Base-by-base conservation (phyloP, 2,888 invertebrate genomes). In the Atrina japonica region DNA sequence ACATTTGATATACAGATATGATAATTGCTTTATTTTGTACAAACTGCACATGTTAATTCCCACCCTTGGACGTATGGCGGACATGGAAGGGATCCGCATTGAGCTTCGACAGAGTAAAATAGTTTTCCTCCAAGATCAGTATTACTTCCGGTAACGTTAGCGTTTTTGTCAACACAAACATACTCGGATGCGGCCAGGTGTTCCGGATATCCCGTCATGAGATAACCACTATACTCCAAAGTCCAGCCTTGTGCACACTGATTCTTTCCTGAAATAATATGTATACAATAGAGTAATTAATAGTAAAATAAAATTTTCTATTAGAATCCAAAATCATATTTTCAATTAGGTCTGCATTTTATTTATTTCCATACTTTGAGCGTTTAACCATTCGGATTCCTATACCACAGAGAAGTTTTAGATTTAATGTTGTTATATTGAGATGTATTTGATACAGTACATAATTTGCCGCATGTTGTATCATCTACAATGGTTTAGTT, bases 1-100 rank as follows among this genome's bases (percentile, higher is more conserved):
- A n/a, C n/a, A n/a, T n/a, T n/a, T n/a, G n/a, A n/a, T n/a, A n/a
- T n/a, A n/a, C n/a, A n/a, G n/a, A n/a, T n/a, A n/a, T n/a, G n/a
- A n/a, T n/a, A n/a, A n/a, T n/a, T n/a, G n/a, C n/a, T n/a, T n/a
- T 47, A 47, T 16, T 47, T 47, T 7, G 47, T 18, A 47, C 47
- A 47, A 47, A 47, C 47, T 14, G 21, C 47, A 21, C 47, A 47
- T 16, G 47, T 21, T n/a, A 47, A 14, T 47, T 47, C 47, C 7
- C 7, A 21, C 35, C 35, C 35, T 35, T 35, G 35, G 11, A 35
- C 35, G 11, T 35, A 35, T 11, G 35, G 35, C 35, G 47, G 47
- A 47, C 47, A 47, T 14, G n/a, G n/a, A n/a, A 47, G 47, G 6
- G 47, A 47, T 47, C 47, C 47, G 16, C 47, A 47, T 7, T 18